Percentiles rank a stretch among this genome's conserved stretches.
Evolutionary conservation across 1,140 invertebrate genomes (phyloP).

Genomic region (Scaptomyza montana): DNA sequence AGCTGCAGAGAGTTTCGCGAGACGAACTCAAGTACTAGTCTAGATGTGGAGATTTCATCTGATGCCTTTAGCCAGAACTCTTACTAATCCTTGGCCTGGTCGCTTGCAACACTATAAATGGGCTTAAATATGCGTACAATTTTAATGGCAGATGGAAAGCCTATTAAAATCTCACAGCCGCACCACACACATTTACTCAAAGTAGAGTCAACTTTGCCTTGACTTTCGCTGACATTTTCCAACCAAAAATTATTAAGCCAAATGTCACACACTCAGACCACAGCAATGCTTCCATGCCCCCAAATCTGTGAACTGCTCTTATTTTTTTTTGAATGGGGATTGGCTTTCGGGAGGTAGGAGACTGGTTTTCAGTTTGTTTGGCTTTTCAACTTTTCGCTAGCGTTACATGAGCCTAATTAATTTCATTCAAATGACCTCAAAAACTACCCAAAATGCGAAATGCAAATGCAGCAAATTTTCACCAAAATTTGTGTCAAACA

Average conservation of each 20-base stretch:
- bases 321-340: background rate
- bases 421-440: conserved; percentile 65
- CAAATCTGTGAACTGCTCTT: conserved; percentile 1
- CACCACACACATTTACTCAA: conserved; percentile 1
- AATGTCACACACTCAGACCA: conserved; percentile 53
- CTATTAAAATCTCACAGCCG: conserved; percentile 53
- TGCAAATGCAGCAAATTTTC: conserved; percentile 51
- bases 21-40: conserved; percentile 14
- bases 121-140: conserved; percentile 73
- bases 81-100: conserved; percentile 35
- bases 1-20: background rate
- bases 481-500: conserved; percentile 28
- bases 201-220: conserved; percentile 58
- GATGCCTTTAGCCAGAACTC: background rate
- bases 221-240: conserved; percentile 61
- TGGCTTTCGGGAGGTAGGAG: background rate
- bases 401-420: conserved; percentile 71
- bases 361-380: conserved; percentile 37
- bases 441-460: conserved; percentile 45
- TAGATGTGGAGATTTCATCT: background rate
- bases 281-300: conserved; percentile 1
- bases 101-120: conserved; percentile 48
- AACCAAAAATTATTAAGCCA: conserved; percentile 52
- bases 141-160: conserved; percentile 66
- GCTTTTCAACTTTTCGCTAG: conserved; percentile 57